A percentile compares a stretch with the other conserved stretches of the same genome.
Conservation (phyloP, 2,888 invertebrate species). For the Pandemis heparana region DNA sequence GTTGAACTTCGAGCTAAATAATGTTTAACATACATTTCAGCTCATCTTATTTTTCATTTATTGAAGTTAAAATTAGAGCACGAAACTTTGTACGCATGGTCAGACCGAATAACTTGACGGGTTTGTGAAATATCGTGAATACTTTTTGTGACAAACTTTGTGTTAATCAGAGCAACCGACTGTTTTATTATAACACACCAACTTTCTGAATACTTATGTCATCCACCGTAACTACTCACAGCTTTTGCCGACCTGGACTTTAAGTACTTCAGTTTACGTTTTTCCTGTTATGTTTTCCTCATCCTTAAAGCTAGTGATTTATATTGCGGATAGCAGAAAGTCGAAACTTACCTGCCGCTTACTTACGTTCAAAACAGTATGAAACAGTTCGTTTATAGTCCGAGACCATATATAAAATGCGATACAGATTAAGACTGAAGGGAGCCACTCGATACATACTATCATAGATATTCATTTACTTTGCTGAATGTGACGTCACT, state of each 20-base stretch:
- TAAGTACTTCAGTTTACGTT: slow-evolving; percentile 13
- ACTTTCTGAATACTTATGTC: slow-evolving; percentile 4
- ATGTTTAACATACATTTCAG: no score
- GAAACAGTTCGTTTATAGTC: neutral
- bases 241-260: neutral
- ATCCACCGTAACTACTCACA: neutral
- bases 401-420: slow-evolving; percentile 13
- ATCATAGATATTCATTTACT: neutral
- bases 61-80: no score
- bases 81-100: no score
- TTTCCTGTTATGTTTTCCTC: slow-evolving; percentile 31
- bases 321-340: slow-evolving; percentile 20
- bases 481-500: neutral
- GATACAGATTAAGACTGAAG: neutral
- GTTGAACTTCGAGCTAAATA: no score
- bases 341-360: slow-evolving; percentile 14
- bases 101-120: no score
- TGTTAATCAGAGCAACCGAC: neutral
- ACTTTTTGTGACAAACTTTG: no score
- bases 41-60: no score
- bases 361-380: neutral
- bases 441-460: neutral
- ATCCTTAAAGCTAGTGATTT: slow-evolving; percentile 36
- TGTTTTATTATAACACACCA: neutral
- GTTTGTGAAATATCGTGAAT: no score